A percentile compares a stretch with the other conserved stretches of the same genome.
Conservation (phyloP, 92 coral and sea anemone genomes). For the Porites rus region DNA sequence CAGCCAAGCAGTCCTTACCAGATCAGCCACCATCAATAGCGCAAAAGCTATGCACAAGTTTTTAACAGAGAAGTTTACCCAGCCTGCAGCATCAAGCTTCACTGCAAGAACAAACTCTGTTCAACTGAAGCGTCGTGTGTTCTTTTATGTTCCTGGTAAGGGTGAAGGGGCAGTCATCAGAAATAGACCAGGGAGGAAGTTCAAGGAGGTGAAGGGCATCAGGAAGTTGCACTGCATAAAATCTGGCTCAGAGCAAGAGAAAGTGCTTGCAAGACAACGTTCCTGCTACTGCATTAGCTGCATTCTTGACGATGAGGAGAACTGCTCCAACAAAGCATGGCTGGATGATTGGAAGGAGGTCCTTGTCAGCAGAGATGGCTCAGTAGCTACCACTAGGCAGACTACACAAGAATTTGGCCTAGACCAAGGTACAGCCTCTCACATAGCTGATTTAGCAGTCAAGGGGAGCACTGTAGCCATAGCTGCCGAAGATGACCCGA, state of each 20-base stretch:
- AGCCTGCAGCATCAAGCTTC: constrained; percentile 24
- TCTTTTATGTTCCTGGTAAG: constrained; percentile 24
- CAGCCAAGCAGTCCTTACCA: constrained; percentile 34
- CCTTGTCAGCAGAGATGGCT: constrained; percentile 40
- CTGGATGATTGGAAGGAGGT: constrained; percentile 66
- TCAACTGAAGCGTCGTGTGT: constrained; percentile 13
- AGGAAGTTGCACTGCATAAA: constrained; percentile 47
- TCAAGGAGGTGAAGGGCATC: constrained; percentile 61
- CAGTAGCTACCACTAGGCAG: constrained; percentile 57
- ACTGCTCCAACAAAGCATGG: constrained; percentile 60
- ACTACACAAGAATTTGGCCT: constrained; percentile 24
- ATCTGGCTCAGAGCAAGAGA: constrained; percentile 39
- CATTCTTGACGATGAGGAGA: constrained; percentile 35
- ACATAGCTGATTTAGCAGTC: constrained; percentile 4
- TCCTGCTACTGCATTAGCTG: constrained; percentile 61
- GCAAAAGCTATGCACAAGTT: constrained; percentile 32
- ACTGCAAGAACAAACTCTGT: constrained; percentile 37
- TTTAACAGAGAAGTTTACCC: constrained; percentile 18
- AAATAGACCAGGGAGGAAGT: constrained; percentile 44
- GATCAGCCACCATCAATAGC: constrained; percentile 25
- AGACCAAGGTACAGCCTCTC: constrained; percentile 41
- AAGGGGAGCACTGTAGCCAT: constrained; percentile 27
- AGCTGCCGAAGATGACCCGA: constrained; percentile 70
- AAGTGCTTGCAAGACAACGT: constrained; percentile 33
- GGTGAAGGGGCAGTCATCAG: constrained; percentile 29